phyloP scores from a whole-genome alignment of 2,888 invertebrate species.

The Drosophila tripunctata region DNA sequence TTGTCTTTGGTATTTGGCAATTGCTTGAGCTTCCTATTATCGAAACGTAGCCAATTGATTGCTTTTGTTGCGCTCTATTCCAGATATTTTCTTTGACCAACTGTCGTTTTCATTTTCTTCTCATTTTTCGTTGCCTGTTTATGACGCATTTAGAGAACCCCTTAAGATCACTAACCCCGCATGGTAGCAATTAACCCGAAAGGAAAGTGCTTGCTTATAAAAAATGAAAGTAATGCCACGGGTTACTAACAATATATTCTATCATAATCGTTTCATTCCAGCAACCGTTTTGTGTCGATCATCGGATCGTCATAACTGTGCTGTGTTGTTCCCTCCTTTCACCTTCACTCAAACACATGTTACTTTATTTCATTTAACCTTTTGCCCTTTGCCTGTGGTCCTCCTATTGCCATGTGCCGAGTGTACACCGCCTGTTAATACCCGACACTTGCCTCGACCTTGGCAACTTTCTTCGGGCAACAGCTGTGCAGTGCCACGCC shows the following conservation, averaged over 20 bases:
- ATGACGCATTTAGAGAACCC: constrained; percentile 66
- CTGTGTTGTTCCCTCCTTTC: constrained; percentile 35
- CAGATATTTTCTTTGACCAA: constrained; percentile 31
- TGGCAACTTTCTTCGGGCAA: constrained; percentile 56
- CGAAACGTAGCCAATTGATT: constrained; percentile 46
- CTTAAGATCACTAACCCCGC: constrained; percentile 44
- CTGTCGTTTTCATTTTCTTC: constrained; percentile 48
- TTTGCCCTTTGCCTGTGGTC: constrained; percentile 53
- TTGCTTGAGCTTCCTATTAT: constrained; percentile 55
- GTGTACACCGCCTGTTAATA: constrained; percentile 55
- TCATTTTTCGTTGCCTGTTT: constrained; percentile 26
- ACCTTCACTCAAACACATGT: constrained; percentile 69
- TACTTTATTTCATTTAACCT: constrained; percentile 36
- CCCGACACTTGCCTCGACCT: constrained; percentile 56
- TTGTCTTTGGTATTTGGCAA: constrained; percentile 45
- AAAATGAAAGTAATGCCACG: constrained; percentile 54
- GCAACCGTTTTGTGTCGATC: constrained; percentile 38
- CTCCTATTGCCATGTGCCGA: constrained; percentile 49
- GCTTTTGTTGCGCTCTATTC: constrained; percentile 33
- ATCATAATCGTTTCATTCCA: constrained; percentile 32
- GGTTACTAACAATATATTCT: constrained; percentile 16
- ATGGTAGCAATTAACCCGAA: constrained; percentile 61
- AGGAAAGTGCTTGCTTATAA: constrained; percentile 50
- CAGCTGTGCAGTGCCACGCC: constrained; percentile 55
- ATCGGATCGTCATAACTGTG: constrained; percentile 45